Base-by-base conservation (phyloP, 2,113 vertebrate genomes). In the Sebastes schlegelii region DNA sequence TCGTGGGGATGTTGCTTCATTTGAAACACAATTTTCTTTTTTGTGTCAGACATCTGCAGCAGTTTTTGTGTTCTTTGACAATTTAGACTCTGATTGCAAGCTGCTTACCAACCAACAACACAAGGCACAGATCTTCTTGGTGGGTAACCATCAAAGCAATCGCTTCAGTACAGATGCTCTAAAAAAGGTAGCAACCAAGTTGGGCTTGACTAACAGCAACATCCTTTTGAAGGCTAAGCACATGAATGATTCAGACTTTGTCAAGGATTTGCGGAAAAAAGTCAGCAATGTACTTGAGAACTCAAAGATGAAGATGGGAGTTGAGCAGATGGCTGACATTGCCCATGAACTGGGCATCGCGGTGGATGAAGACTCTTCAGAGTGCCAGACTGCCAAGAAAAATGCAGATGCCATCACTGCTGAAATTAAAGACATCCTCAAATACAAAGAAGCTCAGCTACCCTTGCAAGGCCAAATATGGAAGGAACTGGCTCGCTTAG, bases 31-130 rank as follows among this genome's bases (percentile, higher is more conserved):
- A 43, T 96, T 92, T 82, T 86, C 85, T 1, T 96, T 97, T 82
- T 57, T 96, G 76, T 90, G 94, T 77, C 83, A 95, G 66, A 86
- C 92, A 17, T 97, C 96, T 11, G 88, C 93, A 3, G 95, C 94
- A 16, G 58, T 96, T 11, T 96, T 96, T 90, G 91, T 96, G 6
- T 95, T 96, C 46, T 92, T 89, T 71, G 94, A 96, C 61, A 52
- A 43, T 48, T 49, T 94, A 0, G 85, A 86, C 8, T 73, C 89
- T 49, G 86, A 77, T 4, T 90, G 82, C 19, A 6, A 80, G 10
- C 8, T 96, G 6, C 88, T 97, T 0, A 90, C 67, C 9, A 92
- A 86, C 49, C 70, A 86, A 49, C 12, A 88, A 21, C 58, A 14
- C n/a, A 89, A 89, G 19, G 34, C 79, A 54, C 52, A 92, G 49